These are phyloP conservation scores for Cheumatopsyche charites DNA, from an alignment of 1,140 invertebrate genomes.

Conservation along the genomic window DNA sequence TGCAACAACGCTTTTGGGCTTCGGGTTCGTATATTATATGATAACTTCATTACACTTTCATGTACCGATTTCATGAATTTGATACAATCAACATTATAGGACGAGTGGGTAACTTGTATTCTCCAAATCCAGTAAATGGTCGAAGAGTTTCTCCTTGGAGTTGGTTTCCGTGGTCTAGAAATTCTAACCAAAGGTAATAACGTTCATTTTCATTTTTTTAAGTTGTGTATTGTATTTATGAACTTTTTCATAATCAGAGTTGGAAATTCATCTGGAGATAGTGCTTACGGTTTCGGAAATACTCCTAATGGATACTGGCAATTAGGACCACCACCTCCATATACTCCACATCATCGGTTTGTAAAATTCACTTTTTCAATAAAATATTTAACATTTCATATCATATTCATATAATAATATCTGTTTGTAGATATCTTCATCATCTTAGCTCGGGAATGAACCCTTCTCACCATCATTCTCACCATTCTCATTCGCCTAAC, in stretches of 20 bases:
- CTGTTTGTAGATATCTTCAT: slow-evolving; percentile 40
- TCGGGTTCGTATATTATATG: slow-evolving; percentile 52
- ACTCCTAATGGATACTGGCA: slow-evolving; percentile 48
- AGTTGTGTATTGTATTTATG: slow-evolving; percentile 5
- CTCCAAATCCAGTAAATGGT: slow-evolving; percentile 73
- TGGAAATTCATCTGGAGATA: slow-evolving; percentile 58
- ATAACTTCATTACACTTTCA: slow-evolving; percentile 16
- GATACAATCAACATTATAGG: slow-evolving; percentile 58
- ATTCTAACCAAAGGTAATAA: slow-evolving; percentile 59
- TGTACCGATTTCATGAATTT: slow-evolving; percentile 25
- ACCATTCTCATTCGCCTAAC: slow-evolving; percentile 20
- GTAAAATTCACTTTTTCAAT: neutral
- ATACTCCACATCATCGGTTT: slow-evolving; percentile 59
- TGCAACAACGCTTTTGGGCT: slow-evolving; percentile 60
- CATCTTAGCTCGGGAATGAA: slow-evolving; percentile 31
- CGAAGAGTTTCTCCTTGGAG: slow-evolving; percentile 59
- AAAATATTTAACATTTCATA: slow-evolving; percentile 23
- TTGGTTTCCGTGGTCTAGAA: slow-evolving; percentile 59
- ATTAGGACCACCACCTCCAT: slow-evolving; percentile 58
- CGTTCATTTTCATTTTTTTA: neutral
- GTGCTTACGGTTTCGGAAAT: slow-evolving; percentile 59
- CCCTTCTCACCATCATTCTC: slow-evolving; percentile 26
- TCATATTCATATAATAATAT: neutral
- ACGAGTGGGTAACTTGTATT: slow-evolving; percentile 77
- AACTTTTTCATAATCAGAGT: no score